Percentiles rank a stretch among this genome's conserved stretches.
Conservation (phyloP, 2,888 invertebrate genomes). For the Mythimna impura region DNA sequence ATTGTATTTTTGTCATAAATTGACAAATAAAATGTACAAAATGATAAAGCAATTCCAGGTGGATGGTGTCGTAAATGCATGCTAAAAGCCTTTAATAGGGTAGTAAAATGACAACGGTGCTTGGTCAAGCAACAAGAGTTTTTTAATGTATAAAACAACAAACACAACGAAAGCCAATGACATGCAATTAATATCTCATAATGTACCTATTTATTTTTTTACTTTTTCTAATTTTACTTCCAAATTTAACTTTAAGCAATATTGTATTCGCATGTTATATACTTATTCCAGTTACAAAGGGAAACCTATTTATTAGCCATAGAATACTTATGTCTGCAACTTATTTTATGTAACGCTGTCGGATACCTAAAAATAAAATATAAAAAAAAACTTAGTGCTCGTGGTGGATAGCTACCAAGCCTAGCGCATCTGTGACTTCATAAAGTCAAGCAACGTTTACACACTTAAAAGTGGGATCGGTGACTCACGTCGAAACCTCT, state of each 20-base stretch:
- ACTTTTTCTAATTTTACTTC: no score
- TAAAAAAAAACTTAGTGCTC: neutral
- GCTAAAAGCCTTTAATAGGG: constrained; percentile 27
- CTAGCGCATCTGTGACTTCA: neutral
- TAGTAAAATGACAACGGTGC: constrained; percentile 14
- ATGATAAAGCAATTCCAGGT: constrained; percentile 18
- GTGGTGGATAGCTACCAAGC: neutral
- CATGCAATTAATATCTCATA: no score
- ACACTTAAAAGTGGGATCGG: neutral
- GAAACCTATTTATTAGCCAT: no score
- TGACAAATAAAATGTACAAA: constrained; percentile 8
- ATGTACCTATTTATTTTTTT: no score
- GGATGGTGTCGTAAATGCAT: constrained; percentile 12
- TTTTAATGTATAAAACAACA: constrained; percentile 9
- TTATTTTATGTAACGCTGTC: no score
- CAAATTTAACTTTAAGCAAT: no score
- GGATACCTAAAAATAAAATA: no score
- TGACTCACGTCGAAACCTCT: constrained; percentile 13
- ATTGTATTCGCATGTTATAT: no score
- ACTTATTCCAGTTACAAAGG: no score
- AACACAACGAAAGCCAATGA: no score
- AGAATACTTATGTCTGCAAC: no score
- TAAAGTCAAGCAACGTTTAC: neutral
- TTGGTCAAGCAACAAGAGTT: constrained; percentile 17
- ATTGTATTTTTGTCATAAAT: constrained; percentile 19